Evolutionary conservation across 2,888 invertebrate species (phyloP).

Genomic region (Folsomia candida): DNA sequence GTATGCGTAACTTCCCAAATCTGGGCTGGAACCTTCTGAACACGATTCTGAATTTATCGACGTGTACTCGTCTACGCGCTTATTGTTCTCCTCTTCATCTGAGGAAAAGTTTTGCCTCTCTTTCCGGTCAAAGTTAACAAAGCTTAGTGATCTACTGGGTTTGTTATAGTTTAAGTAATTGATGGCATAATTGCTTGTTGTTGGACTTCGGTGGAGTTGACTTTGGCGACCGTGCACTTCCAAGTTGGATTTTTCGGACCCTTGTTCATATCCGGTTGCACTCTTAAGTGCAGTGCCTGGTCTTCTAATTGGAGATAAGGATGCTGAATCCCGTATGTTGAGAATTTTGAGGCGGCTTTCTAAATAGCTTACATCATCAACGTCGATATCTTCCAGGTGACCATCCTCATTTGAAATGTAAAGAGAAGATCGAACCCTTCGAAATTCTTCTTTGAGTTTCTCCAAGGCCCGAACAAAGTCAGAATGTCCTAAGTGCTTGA

Average conservation of each 20-base stretch:
- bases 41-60: slow-evolving; percentile 25
- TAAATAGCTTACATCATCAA: no score
- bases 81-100: slow-evolving; percentile 22
- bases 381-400: slow-evolving; percentile 13
- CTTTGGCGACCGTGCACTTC: slow-evolving; percentile 9
- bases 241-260: no score
- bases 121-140: slow-evolving; percentile 12
- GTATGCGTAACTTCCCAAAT: slow-evolving; percentile 27
- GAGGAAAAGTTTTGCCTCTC: slow-evolving; percentile 13
- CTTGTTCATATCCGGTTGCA: no score
- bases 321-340: not conserved
- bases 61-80: slow-evolving; percentile 15
- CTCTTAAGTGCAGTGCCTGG: no score
- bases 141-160: slow-evolving; percentile 18
- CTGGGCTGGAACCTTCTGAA: slow-evolving; percentile 49
- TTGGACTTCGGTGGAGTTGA: slow-evolving; percentile 36
- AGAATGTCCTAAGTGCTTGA: slow-evolving; percentile 49
- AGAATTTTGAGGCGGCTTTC: not conserved
- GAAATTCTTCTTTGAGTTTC: slow-evolving; percentile 48
- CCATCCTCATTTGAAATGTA: slow-evolving; percentile 29
- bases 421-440: slow-evolving; percentile 42
- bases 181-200: slow-evolving; percentile 6
- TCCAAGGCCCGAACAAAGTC: slow-evolving; percentile 50
- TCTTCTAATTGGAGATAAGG: no score
- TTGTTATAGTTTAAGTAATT: slow-evolving; percentile 17